Base-by-base conservation (phyloP, 2,888 invertebrate genomes). In the Anticlea derivata region DNA sequence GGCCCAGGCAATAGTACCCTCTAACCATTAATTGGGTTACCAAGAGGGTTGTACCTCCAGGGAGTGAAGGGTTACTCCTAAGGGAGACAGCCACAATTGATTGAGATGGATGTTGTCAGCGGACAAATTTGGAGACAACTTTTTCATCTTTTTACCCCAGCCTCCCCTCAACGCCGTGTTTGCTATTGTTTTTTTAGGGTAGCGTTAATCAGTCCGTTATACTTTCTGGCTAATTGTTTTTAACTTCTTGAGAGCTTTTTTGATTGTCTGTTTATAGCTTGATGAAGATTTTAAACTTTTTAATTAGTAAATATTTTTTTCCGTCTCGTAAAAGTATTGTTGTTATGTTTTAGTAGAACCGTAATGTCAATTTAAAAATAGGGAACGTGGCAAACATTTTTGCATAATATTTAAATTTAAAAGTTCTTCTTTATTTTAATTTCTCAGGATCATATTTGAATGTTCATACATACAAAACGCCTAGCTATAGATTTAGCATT, bases 71-170 rank as follows among this genome's bases (percentile, higher is more conserved):
- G 89, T 86, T 87, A 73, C 69, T 80, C 87, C 84, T 84, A 72
- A 63, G 87, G 83, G 89, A 87, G 60, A 63, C 51, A 63, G 65
- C 66, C 65, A 63, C 76, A 77, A 88, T 88, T 89, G 89, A 89
- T 90, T 86, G 88, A 87, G 89, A 90, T 86, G 83, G 84, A 89
- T 88, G 79, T 83, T 84, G 86, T 88, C 88, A 83, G 70, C 86
- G 80, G 68, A 77, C 82, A 80, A 83, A 84, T 81, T 80, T 70
- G 68, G 70, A 71, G 79, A 77, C 70, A 76, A 75, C 78, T 83
- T 75, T 81, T 81, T 78, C 67, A 75, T 73, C 72, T 75, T 75
- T 76, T 70, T 67, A 63, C 65, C 65, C 59, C 54, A 41, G 33
- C 37, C 49, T 51, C 48, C 58, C 60, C 55, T 63, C 60, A 58